Evolutionary conservation across 2,797 vertebrate genomes (phyloP), one percentile per base, ranked within the genome.

Genomic region (Alcedo quadribrachys): DNA sequence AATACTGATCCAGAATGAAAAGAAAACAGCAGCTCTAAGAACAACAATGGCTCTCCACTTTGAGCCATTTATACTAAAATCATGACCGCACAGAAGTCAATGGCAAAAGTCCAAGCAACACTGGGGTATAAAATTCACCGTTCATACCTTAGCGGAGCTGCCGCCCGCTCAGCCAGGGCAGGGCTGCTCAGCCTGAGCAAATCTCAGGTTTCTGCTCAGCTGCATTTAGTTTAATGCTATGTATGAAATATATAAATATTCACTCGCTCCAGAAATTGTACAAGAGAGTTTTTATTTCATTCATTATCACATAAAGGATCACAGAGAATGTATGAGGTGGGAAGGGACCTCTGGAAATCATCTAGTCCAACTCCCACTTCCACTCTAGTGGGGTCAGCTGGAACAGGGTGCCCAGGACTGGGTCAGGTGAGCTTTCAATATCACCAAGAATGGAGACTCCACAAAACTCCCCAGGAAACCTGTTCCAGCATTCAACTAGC

Each of bases 1-100:
- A 50, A 81, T 70, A 78, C 25, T 46, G 48, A 70, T 61, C 32
- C 43, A 43, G 61, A 89, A 87, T 32, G 27, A 85, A 94, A 92
- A 73, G 33, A 86, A 68, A 91, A 81, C 46, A 94, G 60, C 30
- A 79, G 24, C 63, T 87, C n/a, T 83, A 76, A 76, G 18, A 89
- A 65, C 73, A 92, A 28, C 54, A 75, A 30, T 33, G 22, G 13
- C 35, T 94, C 40, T 66, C 60, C 42, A 50, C 45, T 81, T 35
- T 5, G 24, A 83, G 43, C 50, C 54, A 54, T 63, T 85, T 43
- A 80, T 21, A 50, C 43, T 21, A n/a, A 66, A 66, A 76, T 42
- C n/a, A 45, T 48, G n/a, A 40, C 48, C 42, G 13, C 24, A 65
- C 65, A 90, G 65, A 87, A 92, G 33, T 40, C 81, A 68, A 33